Evolutionary conservation across 2,113 vertebrate genomes (phyloP).

Genomic region (Crotalus horridus): DNA sequence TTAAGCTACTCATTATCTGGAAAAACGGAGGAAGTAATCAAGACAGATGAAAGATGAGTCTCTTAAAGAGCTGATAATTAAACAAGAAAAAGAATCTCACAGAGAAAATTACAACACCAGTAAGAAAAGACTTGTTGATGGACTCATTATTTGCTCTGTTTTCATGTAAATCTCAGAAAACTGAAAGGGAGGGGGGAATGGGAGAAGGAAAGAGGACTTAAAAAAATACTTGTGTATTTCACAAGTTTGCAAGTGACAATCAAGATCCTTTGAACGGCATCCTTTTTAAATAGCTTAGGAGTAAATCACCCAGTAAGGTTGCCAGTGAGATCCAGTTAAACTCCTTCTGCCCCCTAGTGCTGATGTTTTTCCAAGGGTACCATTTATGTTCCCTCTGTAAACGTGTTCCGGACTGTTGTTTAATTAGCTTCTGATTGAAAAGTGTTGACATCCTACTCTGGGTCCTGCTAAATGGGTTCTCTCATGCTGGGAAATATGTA

Average conservation of each 20-base stretch:
- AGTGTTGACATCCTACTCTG: constrained; percentile 51
- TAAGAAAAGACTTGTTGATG: constrained; percentile 54
- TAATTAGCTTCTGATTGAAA: constrained; percentile 66
- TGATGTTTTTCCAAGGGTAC: constrained; percentile 22
- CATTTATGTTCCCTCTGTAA: constrained; percentile 47
- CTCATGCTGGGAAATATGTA: constrained; percentile 55
- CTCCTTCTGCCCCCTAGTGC: constrained; percentile 8
- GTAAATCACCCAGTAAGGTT: constrained; percentile 49
- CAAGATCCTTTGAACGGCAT: constrained; percentile 30
- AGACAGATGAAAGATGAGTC: constrained; percentile 60
- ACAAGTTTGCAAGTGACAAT: constrained; percentile 49
- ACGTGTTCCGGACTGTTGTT: constrained; percentile 51
- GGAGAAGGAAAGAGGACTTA: neutral
- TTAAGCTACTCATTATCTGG: constrained; percentile 49
- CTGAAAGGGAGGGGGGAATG: neutral
- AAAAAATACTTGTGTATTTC: constrained; percentile 29
- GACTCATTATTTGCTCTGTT: constrained; percentile 41
- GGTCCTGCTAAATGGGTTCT: constrained; percentile 49
- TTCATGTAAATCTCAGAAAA: constrained; percentile 40
- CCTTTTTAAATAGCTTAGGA: constrained; percentile 50
- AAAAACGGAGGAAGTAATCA: constrained; percentile 50
- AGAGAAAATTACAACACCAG: constrained; percentile 50
- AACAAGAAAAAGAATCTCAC: constrained; percentile 45
- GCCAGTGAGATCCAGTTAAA: constrained; percentile 31
- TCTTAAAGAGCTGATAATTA: constrained; percentile 65